Base-by-base conservation (phyloP, 2,797 vertebrate species). In the Brachymystax lenok region DNA sequence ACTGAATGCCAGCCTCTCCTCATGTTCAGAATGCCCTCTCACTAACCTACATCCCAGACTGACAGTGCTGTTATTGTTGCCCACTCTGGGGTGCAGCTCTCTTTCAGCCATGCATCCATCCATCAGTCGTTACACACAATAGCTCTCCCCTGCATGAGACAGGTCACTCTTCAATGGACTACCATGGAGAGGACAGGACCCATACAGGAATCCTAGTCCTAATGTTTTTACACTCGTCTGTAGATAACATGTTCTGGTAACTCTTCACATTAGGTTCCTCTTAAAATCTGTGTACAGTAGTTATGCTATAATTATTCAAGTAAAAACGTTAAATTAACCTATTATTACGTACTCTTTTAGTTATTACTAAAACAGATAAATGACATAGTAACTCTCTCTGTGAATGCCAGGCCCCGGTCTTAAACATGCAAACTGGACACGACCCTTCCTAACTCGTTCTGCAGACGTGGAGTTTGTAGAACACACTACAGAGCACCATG, bases 161-260 rank as follows among this genome's bases (percentile, higher is more conserved):
- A 85, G 83, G 52, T 75, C 80, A 46, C 78, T 79, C 74, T 71
- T 81, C 84, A 81, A 79, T 13, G 17, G 54, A 87, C 77, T 71
- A 80, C 85, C 88, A 88, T 88, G 87, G 88, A 82, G 88, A 90
- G 73, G 83, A 86, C 84, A 14, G 51, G 12, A 68, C 80, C 74
- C 54, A 1, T 0, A 69, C 78, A 84, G 85, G 89, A 91, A 90
- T 91, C 85, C 21, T 12, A 13, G 59, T 3, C 59, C 59, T 21
- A 8, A n/a, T 3, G 56, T n/a, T 3, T 61, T 21, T 0, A 63
- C 21, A 61, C 8, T 24, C 8, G 59, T 61, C 59, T 61, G 59
- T 17, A 21, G 59, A 61, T 5, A 17, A 59, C 17, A 59, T 54
- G 52, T 54, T 46, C 10, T 12, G 40, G 40, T 46, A 46, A 46